Evolutionary conservation across 2,888 invertebrate genomes (phyloP).

Genomic region (Ophion ellenae): DNA sequence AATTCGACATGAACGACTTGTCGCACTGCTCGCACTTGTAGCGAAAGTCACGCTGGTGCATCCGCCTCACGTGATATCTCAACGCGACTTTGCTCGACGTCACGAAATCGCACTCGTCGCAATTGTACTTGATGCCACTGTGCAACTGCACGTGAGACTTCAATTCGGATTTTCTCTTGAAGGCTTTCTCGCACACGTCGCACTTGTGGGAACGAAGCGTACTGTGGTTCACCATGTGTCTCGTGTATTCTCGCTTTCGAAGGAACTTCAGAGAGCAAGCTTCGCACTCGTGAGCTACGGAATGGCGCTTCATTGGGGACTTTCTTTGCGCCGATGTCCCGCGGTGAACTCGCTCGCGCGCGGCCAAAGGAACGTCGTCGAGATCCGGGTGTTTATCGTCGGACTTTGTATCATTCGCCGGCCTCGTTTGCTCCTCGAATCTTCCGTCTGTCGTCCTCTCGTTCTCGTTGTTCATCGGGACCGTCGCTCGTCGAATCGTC

Average conservation of each 20-base stretch:
- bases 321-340: not conserved
- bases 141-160: conserved; percentile 71
- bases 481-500: too few relatives aligned
- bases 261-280: conserved; percentile 36
- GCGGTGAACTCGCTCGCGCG: too few relatives aligned
- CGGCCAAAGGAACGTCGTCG: too few relatives aligned
- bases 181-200: conserved; percentile 72
- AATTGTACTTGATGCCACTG: conserved; percentile 42
- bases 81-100: conserved; percentile 59
- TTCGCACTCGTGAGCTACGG: conserved; percentile 39
- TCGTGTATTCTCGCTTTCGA: conserved; percentile 31
- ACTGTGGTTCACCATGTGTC: conserved; percentile 54
- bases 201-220: conserved; percentile 69
- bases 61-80: conserved; percentile 60
- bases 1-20: conserved; percentile 58
- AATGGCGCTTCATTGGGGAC: not conserved
- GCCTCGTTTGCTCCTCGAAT: too few relatives aligned
- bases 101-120: conserved; percentile 52
- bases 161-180: conserved; percentile 73
- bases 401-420: too few relatives aligned
- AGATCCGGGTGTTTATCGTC: too few relatives aligned
- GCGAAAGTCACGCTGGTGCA: conserved; percentile 56
- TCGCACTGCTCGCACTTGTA: conserved; percentile 60
- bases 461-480: too few relatives aligned
- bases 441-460: too few relatives aligned